Conservation (phyloP, 2,888 invertebrate genomes). For the Polylopha cassiicola region DNA sequence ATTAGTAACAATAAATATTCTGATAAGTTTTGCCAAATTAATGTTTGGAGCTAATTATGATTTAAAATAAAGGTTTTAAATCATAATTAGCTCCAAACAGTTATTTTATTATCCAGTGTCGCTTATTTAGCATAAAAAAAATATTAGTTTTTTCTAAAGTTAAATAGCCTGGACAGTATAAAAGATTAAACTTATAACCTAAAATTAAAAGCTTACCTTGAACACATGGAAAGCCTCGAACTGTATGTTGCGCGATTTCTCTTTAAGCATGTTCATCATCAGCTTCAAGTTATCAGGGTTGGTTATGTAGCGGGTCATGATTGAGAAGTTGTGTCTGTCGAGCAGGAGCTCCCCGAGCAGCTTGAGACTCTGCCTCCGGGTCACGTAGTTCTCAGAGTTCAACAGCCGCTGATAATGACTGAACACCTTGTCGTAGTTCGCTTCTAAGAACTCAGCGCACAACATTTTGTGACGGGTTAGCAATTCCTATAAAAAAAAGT, state of each 20-base stretch:
- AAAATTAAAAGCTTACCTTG: conserved; percentile 82
- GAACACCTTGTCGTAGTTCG: conserved; percentile 99
- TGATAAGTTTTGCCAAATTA: too few species aligned
- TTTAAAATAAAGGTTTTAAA: too few species aligned
- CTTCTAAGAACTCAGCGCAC: conserved; percentile 98
- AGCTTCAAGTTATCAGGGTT: conserved; percentile 99
- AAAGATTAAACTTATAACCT: too few species aligned
- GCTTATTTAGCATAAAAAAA: too few species aligned
- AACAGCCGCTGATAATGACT: conserved; percentile 96
- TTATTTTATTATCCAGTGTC: too few species aligned
- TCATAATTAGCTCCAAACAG: too few species aligned
- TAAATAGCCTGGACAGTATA: too few species aligned
- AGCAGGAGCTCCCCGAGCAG: conserved; percentile 96
- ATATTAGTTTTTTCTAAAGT: too few species aligned
- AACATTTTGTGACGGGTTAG: conserved; percentile 96
- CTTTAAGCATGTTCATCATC: conserved; percentile 99
- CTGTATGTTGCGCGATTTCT: conserved; percentile 99
- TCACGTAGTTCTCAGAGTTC: conserved; percentile 99
- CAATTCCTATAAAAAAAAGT: conserved; percentile 82
- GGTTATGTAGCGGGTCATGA: conserved; percentile 98
- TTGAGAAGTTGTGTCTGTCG: conserved; percentile 99
- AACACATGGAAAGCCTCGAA: conserved; percentile 99
- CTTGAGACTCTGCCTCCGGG: conserved; percentile 98
- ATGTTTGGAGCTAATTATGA: too few species aligned
- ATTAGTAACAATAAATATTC: too few species aligned